Evolutionary conservation across 1,140 invertebrate species (phyloP).

Genomic region (Drosophila lacteicornis): DNA sequence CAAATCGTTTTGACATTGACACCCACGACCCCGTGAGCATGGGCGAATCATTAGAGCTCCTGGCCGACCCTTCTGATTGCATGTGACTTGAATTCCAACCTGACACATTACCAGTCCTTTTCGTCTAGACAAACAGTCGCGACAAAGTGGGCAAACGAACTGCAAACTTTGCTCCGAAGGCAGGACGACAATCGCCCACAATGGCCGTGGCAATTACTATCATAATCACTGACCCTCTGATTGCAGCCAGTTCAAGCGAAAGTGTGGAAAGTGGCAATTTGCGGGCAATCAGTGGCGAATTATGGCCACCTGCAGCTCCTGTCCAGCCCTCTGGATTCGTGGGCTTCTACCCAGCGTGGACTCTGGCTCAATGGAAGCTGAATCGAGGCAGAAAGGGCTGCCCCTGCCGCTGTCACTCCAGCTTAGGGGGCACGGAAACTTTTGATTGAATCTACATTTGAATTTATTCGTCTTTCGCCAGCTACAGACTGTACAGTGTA

Average conservation of each 20-base stretch:
- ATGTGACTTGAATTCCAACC: constrained; percentile 28
- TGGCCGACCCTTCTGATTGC: constrained; percentile 14
- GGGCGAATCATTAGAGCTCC: not conserved
- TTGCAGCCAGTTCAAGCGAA: constrained; percentile 18
- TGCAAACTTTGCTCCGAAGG: constrained; percentile 14
- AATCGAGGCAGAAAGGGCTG: not conserved
- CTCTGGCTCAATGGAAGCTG: not conserved
- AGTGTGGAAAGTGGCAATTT: constrained; percentile 17
- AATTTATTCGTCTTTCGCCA: constrained; percentile 49
- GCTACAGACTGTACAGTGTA: constrained; percentile 3
- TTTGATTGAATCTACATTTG: constrained; percentile 66
- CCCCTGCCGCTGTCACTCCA: not conserved
- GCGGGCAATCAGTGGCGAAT: constrained; percentile 33
- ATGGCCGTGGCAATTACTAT: constrained; percentile 29
- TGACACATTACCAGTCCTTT: constrained; percentile 1
- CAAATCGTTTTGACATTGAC: constrained; percentile 58
- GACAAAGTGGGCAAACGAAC: constrained; percentile 18
- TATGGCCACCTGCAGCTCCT: constrained; percentile 29
- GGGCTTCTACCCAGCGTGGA: not conserved
- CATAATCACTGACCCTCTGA: constrained; percentile 29
- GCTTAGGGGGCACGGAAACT: constrained; percentile 30
- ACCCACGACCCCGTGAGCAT: constrained; percentile 5
- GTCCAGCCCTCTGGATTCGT: not conserved
- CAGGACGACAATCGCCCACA: constrained; percentile 9
- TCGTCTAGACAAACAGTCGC: constrained; percentile 33